These are phyloP conservation scores for Carettochelys insculpta DNA, from an alignment of 2,113 vertebrate genomes.

Conservation along the genomic window DNA sequence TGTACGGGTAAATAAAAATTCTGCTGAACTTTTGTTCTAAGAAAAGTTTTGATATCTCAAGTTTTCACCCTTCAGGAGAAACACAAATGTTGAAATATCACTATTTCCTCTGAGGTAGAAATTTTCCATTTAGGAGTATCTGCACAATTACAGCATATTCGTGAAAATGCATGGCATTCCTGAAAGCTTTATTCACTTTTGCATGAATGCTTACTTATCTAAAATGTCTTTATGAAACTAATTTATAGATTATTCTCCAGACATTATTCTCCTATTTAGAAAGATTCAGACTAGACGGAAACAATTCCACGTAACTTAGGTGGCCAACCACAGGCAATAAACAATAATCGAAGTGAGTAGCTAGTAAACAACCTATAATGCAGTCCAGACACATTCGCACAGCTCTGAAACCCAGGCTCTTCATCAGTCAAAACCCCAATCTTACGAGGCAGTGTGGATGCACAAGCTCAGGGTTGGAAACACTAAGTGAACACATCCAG, in stretches of 20 bases:
- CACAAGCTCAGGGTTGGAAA: neutral
- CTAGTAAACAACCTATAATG: neutral
- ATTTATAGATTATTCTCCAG: neutral
- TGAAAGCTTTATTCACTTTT: neutral
- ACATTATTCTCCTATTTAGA: neutral
- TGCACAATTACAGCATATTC: neutral
- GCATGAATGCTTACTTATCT: neutral
- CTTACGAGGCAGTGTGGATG: neutral
- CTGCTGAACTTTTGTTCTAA: too few relatives aligned
- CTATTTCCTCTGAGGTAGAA: neutral
- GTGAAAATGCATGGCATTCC: neutral
- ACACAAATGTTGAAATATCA: neutral
- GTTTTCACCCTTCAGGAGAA: neutral
- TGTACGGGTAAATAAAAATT: neutral
- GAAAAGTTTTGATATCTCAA: neutral
- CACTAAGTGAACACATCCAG: neutral
- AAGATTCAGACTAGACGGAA: neutral
- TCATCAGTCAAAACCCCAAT: neutral
- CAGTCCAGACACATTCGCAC: neutral
- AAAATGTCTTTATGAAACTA: neutral
- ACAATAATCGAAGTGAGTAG: neutral
- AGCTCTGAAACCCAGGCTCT: neutral
- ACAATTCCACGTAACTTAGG: neutral
- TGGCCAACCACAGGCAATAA: neutral
- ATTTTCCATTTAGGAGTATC: constrained; percentile 15